Conservation (phyloP, 2,888 invertebrate genomes). For the Keiferia lycopersicella region DNA sequence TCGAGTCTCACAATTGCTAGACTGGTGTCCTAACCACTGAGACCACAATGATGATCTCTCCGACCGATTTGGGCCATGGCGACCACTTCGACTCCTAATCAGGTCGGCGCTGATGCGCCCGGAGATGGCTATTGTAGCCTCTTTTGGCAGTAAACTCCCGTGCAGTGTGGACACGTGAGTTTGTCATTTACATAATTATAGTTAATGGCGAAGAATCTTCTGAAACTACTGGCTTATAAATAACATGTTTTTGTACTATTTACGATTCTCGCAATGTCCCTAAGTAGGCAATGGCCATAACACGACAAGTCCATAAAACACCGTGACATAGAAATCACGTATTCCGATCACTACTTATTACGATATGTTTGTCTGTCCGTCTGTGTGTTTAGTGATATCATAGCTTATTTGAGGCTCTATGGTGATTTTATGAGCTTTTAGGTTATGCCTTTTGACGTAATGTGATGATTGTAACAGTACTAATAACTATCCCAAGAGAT, state of each 20-base stretch:
- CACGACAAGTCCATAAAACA: background rate
- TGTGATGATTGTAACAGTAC: background rate
- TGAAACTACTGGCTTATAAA: too few species aligned
- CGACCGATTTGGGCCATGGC: too few species aligned
- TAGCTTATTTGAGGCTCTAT: background rate
- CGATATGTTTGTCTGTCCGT: constrained; percentile 19
- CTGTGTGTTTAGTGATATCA: constrained; percentile 15
- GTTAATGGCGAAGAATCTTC: background rate
- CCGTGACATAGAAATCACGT: constrained; percentile 20
- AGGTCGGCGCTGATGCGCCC: too few species aligned
- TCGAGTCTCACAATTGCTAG: too few species aligned
- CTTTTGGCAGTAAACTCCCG: too few species aligned
- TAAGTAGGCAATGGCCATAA: constrained; percentile 16
- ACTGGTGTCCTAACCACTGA: too few species aligned
- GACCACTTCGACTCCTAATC: too few species aligned
- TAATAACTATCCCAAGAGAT: too few species aligned
- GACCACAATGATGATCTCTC: too few species aligned
- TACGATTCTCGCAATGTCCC: background rate
- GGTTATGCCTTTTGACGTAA: background rate
- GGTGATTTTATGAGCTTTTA: background rate
- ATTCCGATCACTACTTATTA: constrained; percentile 16
- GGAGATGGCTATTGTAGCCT: too few species aligned
- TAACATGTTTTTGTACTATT: background rate
- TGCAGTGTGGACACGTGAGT: too few species aligned
- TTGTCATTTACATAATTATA: too few species aligned